Conservation (phyloP, 2,797 vertebrate species). For the Melanotaenia boesemani region DNA sequence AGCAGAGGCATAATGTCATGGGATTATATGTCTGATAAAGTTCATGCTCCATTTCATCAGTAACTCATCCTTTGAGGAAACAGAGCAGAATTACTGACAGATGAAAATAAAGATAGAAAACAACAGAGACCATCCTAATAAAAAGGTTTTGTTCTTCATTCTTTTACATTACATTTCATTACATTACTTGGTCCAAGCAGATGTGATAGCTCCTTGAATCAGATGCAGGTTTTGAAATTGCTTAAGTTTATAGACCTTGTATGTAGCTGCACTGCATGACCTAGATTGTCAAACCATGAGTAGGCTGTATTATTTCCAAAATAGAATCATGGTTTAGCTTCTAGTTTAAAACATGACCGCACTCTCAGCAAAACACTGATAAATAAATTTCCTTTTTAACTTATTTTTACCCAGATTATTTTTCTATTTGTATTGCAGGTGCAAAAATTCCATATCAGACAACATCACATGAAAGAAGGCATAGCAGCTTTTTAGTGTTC, state of each 20-base stretch:
- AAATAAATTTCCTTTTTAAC: background rate
- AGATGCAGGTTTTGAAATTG: constrained; percentile 12
- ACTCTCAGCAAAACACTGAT: background rate
- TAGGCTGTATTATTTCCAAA: constrained; percentile 48
- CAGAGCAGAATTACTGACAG: constrained; percentile 13
- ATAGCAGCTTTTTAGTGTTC: background rate
- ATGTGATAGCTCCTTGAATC: background rate
- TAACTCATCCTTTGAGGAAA: constrained; percentile 14
- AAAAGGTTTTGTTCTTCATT: background rate
- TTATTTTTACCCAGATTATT: background rate
- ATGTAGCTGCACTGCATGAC: constrained; percentile 30
- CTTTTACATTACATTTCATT: constrained; percentile 2
- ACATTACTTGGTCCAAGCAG: background rate
- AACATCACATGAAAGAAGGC: background rate
- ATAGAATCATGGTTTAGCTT: constrained; percentile 24
- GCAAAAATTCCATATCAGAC: background rate
- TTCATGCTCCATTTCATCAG: constrained; percentile 26
- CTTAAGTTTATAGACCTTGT: background rate
- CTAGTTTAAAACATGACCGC: background rate
- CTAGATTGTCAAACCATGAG: constrained; percentile 51
- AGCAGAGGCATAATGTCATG: constrained; percentile 15
- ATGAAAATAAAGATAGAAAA: constrained; percentile 10
- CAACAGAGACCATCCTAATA: background rate
- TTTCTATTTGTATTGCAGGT: background rate
- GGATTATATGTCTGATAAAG: constrained; percentile 3